Evolutionary conservation across 2,113 vertebrate species (phyloP), one percentile per base, ranked within the genome.

Genomic region (Genyomyrus donnyi): DNA sequence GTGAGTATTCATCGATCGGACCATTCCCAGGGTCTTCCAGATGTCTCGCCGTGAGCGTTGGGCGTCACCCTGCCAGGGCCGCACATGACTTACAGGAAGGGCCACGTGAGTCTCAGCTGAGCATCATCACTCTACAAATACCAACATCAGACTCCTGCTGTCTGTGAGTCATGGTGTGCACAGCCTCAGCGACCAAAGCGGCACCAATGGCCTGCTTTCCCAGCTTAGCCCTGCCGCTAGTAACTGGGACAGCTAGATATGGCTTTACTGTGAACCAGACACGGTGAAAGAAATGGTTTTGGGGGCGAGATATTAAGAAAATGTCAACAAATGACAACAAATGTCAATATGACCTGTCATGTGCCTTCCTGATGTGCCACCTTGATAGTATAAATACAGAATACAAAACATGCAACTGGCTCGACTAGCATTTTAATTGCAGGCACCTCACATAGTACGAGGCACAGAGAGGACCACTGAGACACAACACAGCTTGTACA

Each of bases 241-340:
- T 5, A 42, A 42, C 31, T 42, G 74, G 74, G 35, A 42, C 74
- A 80, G 74, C 31, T 42, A 80, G 11, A 17, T 80, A 15, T 42
- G 35, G 13, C 17, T 48, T 86, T 15, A n/a, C 45, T 49, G 24
- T 11, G 10, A n/a, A 86, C 21, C 42, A 48, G 84, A 27, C 24
- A 31, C 49, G 84, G 24, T 86, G 84, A 15, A 27, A 50, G 10
- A 27, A 13, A 85, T 13, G n/a, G 21, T 10, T 85, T 24, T 46
- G 84, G 9, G 84, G 84, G 46, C 17, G n/a, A 86, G 45, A 31
- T 86, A 49, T 27, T 21, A 86, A 86, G 48, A 86, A 86, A 86
- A 86, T 86, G 84, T 50, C 48, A 49, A 85, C 83, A 84, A 84
- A 84, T 45, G 62, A 31, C 62, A 45, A 49, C 84, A 86, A 86